Evolutionary conservation across 1,140 invertebrate genomes (phyloP).

Genomic region (Drosophila ambigua): DNA sequence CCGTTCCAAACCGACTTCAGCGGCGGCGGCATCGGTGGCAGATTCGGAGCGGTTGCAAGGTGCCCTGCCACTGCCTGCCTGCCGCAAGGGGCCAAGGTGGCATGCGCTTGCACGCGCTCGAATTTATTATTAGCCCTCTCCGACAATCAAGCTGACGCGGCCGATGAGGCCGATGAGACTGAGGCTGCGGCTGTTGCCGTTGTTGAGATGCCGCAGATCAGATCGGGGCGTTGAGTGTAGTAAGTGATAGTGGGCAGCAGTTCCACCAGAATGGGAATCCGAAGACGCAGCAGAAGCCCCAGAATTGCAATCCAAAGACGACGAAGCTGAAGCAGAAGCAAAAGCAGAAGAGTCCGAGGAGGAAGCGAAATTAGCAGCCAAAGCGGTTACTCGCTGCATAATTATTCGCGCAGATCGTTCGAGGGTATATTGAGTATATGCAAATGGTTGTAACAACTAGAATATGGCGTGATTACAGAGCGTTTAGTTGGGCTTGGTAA

Average conservation of each 20-base stretch:
- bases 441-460: constrained; percentile 51
- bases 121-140: constrained; percentile 75
- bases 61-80: constrained; percentile 7
- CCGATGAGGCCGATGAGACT: not conserved
- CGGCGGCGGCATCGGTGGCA: constrained; percentile 13
- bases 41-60: constrained; percentile 27
- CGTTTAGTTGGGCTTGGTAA: constrained; percentile 12
- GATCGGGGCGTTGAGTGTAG: constrained; percentile 75
- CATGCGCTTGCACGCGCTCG: constrained; percentile 78
- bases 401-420: constrained; percentile 49
- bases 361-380: constrained; percentile 31
- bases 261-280: constrained; percentile 12
- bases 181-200: constrained; percentile 14
- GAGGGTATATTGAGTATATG: constrained; percentile 29
- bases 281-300: not conserved
- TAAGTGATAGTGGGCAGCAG: constrained; percentile 75
- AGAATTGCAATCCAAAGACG: no score
- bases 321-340: not conserved
- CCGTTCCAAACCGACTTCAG: not conserved
- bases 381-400: constrained; percentile 41
- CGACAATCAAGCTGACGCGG: constrained; percentile 54
- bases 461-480: constrained; percentile 48
- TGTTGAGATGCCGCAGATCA: constrained; percentile 34
- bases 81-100: constrained; percentile 39
- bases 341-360: constrained; percentile 10